Percentiles rank a stretch among this genome's conserved stretches.
phyloP scores from a whole-genome alignment of 1,140 invertebrate genomes.

The Drosophila busckii region DNA sequence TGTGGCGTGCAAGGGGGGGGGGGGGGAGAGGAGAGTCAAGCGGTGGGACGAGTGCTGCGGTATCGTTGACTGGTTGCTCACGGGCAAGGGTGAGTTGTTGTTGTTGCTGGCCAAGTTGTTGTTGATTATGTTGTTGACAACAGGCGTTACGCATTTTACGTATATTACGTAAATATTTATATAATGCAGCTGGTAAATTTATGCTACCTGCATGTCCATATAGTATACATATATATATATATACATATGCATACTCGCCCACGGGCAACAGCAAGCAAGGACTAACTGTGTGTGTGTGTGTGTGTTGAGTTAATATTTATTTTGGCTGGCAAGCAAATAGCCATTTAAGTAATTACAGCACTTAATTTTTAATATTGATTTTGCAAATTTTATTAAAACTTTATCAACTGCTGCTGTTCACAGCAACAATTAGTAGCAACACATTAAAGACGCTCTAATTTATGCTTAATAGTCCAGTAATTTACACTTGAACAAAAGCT shows the following conservation, averaged over 20 bases:
- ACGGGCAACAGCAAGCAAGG: constrained; percentile 23
- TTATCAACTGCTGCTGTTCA: constrained; percentile 72
- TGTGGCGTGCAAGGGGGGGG: neutral
- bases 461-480: too few species aligned
- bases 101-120: constrained; percentile 45
- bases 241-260: constrained; percentile 44
- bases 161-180: constrained; percentile 78
- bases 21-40: neutral
- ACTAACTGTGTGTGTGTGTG: constrained; percentile 43
- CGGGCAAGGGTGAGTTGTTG: constrained; percentile 10
- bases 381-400: constrained; percentile 73
- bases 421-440: constrained; percentile 30
- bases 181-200: constrained; percentile 74
- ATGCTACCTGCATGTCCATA: constrained; percentile 8
- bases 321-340: constrained; percentile 61
- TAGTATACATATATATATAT: neutral
- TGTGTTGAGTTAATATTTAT: constrained; percentile 70
- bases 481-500: too few species aligned
- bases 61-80: constrained; percentile 7
- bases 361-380: constrained; percentile 76
- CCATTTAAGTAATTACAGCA: constrained; percentile 73
- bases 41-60: neutral
- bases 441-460: too few species aligned
- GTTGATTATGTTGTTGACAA: constrained; percentile 78
- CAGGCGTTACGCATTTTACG: constrained; percentile 72